phyloP scores from a whole-genome alignment of 1,140 invertebrate genomes.

The Orchestia grillus region DNA sequence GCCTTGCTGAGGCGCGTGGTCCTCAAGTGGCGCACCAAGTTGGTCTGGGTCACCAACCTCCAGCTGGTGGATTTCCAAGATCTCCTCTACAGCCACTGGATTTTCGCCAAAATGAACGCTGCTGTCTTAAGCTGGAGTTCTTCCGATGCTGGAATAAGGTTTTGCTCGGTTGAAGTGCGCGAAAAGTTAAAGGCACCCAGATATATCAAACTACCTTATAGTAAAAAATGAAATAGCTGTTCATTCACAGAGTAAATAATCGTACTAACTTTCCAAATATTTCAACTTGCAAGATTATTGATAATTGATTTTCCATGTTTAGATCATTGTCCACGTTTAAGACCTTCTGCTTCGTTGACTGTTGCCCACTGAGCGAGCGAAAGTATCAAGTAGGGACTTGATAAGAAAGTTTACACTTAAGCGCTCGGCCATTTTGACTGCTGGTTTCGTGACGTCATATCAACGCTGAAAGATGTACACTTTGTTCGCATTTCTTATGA shows the following conservation, averaged over 20 bases:
- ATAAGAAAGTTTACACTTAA: too few species aligned
- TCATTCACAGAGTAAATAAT: background rate
- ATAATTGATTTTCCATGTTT: too few species aligned
- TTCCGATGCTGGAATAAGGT: background rate
- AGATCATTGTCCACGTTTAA: too few species aligned
- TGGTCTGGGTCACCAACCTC: constrained; percentile 26
- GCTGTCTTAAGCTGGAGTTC: background rate
- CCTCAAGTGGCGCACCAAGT: constrained; percentile 12
- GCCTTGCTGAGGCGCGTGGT: background rate
- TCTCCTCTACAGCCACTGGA: background rate
- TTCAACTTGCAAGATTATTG: too few species aligned
- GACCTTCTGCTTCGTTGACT: too few species aligned
- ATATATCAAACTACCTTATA: background rate
- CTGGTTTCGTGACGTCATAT: too few species aligned
- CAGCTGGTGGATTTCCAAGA: background rate
- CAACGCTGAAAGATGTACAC: too few species aligned
- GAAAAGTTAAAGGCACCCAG: background rate
- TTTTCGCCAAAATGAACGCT: constrained; percentile 13
- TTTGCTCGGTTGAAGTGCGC: background rate
- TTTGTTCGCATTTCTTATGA: too few species aligned
- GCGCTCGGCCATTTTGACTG: too few species aligned
- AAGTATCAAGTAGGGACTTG: too few species aligned
- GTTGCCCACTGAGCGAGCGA: too few species aligned
- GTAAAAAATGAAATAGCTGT: background rate
- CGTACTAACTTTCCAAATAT: too few species aligned